Evolutionary conservation across 2,113 vertebrate species (phyloP).

Genomic region (Chaenogobius annularis): DNA sequence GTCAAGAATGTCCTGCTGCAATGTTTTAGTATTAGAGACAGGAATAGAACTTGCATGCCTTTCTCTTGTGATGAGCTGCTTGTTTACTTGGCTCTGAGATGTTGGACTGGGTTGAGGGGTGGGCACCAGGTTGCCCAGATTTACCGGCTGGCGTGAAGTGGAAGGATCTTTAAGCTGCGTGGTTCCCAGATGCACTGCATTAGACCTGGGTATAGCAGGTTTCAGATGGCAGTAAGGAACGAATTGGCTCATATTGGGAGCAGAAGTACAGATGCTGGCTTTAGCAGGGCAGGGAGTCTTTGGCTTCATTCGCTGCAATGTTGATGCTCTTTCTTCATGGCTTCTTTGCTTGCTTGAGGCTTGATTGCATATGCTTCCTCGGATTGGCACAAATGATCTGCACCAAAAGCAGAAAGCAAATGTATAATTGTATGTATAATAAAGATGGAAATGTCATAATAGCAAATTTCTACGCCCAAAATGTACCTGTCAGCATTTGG

Average conservation of each 20-base stretch:
- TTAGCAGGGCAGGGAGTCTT: conserved; percentile 34
- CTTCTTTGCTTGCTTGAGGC: conserved; percentile 30
- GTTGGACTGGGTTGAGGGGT: conserved; percentile 50
- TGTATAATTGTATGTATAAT: not conserved
- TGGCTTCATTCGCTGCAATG: conserved; percentile 49
- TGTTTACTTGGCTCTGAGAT: conserved; percentile 21
- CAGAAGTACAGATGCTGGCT: conserved; percentile 35
- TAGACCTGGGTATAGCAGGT: conserved; percentile 40
- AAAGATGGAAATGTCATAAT: not conserved
- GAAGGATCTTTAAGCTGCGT: conserved; percentile 33
- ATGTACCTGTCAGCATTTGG: conserved; percentile 45
- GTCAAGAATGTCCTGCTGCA: conserved; percentile 42
- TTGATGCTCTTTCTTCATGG: conserved; percentile 38
- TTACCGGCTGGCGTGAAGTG: conserved; percentile 17
- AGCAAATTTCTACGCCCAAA: not conserved
- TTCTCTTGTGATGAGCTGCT: conserved; percentile 44
- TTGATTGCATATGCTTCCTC: conserved; percentile 15
- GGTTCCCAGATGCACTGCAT: conserved; percentile 22
- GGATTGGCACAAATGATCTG: conserved; percentile 50
- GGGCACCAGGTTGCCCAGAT: conserved; percentile 42
- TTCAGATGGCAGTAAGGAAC: conserved; percentile 23
- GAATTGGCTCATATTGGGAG: conserved; percentile 41
- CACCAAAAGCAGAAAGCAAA: not conserved
- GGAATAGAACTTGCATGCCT: conserved; percentile 53
- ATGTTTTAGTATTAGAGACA: conserved; percentile 52